Conservation (phyloP, 2,888 invertebrate genomes). For the Gryllus longicercus region DNA sequence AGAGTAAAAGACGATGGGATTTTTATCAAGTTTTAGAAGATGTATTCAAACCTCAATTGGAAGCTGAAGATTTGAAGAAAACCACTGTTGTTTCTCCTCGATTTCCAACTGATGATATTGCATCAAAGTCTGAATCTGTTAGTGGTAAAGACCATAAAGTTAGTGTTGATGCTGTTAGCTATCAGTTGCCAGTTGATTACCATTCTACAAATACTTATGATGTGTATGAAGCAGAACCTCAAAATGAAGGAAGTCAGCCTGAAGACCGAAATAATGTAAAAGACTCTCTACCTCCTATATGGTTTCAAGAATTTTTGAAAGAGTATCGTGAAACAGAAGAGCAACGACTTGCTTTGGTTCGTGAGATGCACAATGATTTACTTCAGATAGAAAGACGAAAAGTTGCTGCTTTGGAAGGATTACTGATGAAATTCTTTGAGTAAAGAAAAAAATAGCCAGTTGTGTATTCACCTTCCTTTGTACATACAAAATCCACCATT, state of each 20-base stretch:
- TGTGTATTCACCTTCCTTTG: too few relatives aligned
- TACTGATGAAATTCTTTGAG: conserved; percentile 25
- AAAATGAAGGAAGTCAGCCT: background rate
- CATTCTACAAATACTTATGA: background rate
- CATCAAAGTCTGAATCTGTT: background rate
- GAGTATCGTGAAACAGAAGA: conserved; percentile 29
- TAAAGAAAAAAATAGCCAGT: background rate
- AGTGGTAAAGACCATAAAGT: background rate
- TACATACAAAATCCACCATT: too few relatives aligned
- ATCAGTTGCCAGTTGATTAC: background rate
- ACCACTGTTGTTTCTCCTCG: conserved; percentile 20
- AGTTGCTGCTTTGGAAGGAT: conserved; percentile 27
- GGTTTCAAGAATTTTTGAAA: conserved; percentile 32
- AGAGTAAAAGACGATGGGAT: conserved; percentile 30
- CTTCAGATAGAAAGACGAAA: conserved; percentile 31
- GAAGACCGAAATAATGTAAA: background rate
- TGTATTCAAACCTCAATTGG: conserved; percentile 26
- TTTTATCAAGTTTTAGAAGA: conserved; percentile 28
- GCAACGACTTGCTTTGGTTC: conserved; percentile 24
- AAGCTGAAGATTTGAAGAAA: conserved; percentile 20
- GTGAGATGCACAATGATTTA: conserved; percentile 31
- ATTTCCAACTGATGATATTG: background rate
- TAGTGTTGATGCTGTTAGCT: background rate
- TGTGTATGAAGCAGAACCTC: background rate
- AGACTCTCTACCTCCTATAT: conserved; percentile 24